phyloP scores from a whole-genome alignment of 2,888 invertebrate species.

The Labia minor region DNA sequence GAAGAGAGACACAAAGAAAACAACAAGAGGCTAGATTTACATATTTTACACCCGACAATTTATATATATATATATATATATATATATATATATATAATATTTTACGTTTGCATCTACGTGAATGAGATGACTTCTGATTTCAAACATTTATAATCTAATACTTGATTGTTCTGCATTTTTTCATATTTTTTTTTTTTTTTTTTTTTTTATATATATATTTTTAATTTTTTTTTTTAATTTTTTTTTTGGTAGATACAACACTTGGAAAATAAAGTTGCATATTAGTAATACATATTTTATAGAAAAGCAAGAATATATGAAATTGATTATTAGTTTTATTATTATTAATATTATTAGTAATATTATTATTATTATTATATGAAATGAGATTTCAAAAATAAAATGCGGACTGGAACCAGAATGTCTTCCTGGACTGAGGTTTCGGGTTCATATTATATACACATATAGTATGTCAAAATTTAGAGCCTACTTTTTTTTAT shows the following conservation, averaged over 20 bases:
- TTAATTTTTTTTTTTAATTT: too few relatives aligned
- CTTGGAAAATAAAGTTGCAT: not conserved
- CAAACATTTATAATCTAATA: not conserved
- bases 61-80: too few relatives aligned
- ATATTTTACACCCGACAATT: slow-evolving; percentile 1
- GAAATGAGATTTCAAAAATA: not conserved
- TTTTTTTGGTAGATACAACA: slow-evolving; percentile 13
- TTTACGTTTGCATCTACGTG: slow-evolving; percentile 1
- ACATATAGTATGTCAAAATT: not conserved
- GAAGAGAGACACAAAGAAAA: slow-evolving; percentile 8
- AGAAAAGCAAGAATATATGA: not conserved
- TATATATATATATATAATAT: not conserved
- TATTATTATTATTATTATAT: too few relatives aligned
- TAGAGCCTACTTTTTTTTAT: not conserved
- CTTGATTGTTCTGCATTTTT: slow-evolving; percentile 1
- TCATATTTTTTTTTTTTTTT: too few relatives aligned
- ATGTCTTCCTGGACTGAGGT: slow-evolving; percentile 1
- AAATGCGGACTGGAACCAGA: slow-evolving; percentile 1
- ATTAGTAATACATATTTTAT: not conserved
- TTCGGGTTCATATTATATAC: not conserved
- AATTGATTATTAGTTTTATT: not conserved
- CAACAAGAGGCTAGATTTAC: slow-evolving; percentile 3
- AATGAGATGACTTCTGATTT: slow-evolving; percentile 13
- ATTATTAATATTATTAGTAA: too few relatives aligned
- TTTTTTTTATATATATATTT: too few relatives aligned